These are phyloP conservation scores for Sturnira hondurensis DNA, from an alignment of 2,113 vertebrate genomes.

Conservation along the genomic window DNA sequence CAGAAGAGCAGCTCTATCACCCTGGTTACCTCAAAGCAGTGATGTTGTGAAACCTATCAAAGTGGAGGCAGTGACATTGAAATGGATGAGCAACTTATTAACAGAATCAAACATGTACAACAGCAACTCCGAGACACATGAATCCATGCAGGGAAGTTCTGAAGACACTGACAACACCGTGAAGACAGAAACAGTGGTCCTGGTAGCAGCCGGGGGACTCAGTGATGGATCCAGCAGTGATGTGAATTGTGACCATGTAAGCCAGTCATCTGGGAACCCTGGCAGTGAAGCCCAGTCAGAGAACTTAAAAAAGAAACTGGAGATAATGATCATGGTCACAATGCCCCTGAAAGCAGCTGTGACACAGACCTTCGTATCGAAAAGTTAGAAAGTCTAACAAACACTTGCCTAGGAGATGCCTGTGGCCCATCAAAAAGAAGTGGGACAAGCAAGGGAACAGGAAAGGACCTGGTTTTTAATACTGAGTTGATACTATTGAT, in stretches of 20 bases:
- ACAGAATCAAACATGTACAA: conserved; percentile 91
- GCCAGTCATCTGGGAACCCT: conserved; percentile 96
- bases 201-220: conserved; percentile 92
- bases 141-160: conserved; percentile 98
- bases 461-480: conserved; percentile 88
- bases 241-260: conserved; percentile 93
- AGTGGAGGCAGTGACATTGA: conserved; percentile 97
- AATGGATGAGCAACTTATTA: conserved; percentile 96
- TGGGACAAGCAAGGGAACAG: conserved; percentile 75
- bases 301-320: conserved; percentile 94
- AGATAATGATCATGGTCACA: conserved; percentile 86
- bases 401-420: conserved; percentile 87
- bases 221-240: conserved; percentile 97
- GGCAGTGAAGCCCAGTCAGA: conserved; percentile 94
- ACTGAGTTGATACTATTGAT: conserved; percentile 84
- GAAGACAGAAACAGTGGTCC: conserved; percentile 97
- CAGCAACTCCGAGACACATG: conserved; percentile 98
- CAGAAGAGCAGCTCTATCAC: conserved; percentile 83
- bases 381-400: conserved; percentile 87
- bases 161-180: conserved; percentile 97
- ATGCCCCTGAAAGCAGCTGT: conserved; percentile 84
- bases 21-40: conserved; percentile 94
- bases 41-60: conserved; percentile 98
- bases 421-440: conserved; percentile 80
- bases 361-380: conserved; percentile 88